Conservation (phyloP, 2,113 vertebrate genomes). For the Addax nasomaculatus region DNA sequence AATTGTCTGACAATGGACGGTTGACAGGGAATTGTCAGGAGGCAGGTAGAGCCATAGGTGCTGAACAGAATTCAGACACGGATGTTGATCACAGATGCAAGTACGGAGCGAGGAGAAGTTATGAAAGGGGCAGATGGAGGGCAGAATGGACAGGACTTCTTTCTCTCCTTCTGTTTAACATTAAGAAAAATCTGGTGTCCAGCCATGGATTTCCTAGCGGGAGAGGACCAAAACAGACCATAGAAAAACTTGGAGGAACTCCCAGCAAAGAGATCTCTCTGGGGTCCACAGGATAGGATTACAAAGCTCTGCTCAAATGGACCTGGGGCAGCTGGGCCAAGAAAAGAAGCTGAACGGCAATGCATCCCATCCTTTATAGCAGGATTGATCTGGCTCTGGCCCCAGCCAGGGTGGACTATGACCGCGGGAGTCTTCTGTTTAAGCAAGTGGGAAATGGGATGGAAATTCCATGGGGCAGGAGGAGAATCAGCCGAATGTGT, state of each 20-base stretch:
- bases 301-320: neutral
- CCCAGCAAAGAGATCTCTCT: neutral
- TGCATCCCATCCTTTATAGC: neutral
- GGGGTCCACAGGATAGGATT: neutral
- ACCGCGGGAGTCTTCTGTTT: neutral
- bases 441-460: neutral
- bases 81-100: neutral
- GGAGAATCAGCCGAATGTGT: neutral
- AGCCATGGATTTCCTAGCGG: neutral
- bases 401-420: neutral
- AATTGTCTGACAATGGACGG: neutral
- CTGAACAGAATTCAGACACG: neutral
- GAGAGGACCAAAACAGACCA: neutral
- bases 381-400: neutral
- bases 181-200: neutral
- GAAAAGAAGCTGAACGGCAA: neutral
- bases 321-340: neutral
- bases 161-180: neutral
- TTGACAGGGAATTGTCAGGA: neutral
- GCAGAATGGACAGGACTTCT: neutral
- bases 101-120: neutral
- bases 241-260: neutral
- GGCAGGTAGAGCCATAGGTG: neutral
- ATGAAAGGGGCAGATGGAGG: neutral
- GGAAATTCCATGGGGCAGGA: neutral